Evolutionary conservation across 2,797 vertebrate species (phyloP).

Genomic region (Simalia tracyae): DNA sequence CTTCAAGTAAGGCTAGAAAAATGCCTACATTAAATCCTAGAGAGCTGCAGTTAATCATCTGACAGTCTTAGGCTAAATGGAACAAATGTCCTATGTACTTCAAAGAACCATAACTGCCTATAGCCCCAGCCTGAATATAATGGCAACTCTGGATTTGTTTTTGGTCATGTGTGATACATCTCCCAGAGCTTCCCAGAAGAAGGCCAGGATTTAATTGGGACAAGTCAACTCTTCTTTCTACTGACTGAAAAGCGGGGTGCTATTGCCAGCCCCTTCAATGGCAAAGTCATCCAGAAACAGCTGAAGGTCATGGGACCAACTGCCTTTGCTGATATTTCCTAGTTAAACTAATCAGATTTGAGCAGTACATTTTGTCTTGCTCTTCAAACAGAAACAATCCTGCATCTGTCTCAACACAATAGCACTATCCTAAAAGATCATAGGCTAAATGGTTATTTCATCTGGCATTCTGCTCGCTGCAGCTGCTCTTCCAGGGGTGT

Average conservation of each 20-base stretch:
- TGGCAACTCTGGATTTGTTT: not conserved
- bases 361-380: conserved; percentile 19
- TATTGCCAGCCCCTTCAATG: not conserved
- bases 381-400: conserved; percentile 14
- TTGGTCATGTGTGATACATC: not conserved
- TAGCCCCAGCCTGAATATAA: not conserved
- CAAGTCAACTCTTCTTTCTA: not conserved
- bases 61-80: not conserved
- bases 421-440: conserved; percentile 13
- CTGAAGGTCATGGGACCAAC: not conserved
- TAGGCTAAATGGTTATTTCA: conserved; percentile 15
- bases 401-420: conserved; percentile 8
- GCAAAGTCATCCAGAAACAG: not conserved
- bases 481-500: conserved; percentile 36
- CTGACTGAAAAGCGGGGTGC: not conserved
- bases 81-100: not conserved
- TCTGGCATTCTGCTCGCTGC: conserved; percentile 22
- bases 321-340: conserved; percentile 13
- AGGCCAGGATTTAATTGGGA: not conserved
- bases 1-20: not conserved
- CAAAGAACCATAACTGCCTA: not conserved
- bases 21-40: not conserved
- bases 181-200: not conserved
- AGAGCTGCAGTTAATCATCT: not conserved
- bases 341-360: conserved; percentile 11